Percentiles rank a stretch among this genome's conserved stretches.
Evolutionary conservation across 2,888 invertebrate genomes (phyloP).

Genomic region (Masnerella sp.): DNA sequence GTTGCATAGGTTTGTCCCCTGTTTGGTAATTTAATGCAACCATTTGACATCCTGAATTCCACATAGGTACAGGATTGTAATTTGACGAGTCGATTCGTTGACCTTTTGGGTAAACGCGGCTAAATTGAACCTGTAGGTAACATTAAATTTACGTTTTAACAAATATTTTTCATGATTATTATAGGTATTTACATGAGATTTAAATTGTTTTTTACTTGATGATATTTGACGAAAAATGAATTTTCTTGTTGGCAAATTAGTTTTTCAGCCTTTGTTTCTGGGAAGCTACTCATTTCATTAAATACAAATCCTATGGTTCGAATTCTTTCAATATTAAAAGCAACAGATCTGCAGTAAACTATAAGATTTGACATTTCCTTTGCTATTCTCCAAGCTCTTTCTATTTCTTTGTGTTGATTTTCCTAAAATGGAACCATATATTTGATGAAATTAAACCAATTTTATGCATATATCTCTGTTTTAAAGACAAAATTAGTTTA

Average conservation of each 20-base stretch:
- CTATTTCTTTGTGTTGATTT: constrained; percentile 89
- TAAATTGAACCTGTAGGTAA: constrained; percentile 84
- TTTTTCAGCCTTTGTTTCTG: constrained; percentile 96
- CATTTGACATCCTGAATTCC: constrained; percentile 98
- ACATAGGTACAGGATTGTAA: constrained; percentile 95
- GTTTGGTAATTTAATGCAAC: constrained; percentile 99
- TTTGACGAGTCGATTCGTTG: constrained; percentile 98
- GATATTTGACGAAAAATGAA: constrained; percentile 87
- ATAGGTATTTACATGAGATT: no score
- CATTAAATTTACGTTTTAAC: background rate
- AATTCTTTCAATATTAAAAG: constrained; percentile 87
- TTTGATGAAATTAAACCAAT: no score
- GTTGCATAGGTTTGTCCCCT: constrained; percentile 95
- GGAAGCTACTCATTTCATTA: constrained; percentile 98
- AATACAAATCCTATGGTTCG: constrained; percentile 86
- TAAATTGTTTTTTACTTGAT: constrained; percentile 81
- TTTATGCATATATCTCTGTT: no score
- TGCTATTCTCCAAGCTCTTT: constrained; percentile 93
- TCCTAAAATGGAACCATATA: constrained; percentile 80
- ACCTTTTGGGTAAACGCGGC: constrained; percentile 96
- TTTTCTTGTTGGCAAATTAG: constrained; percentile 89
- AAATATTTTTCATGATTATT: background rate
- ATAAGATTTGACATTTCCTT: constrained; percentile 98
- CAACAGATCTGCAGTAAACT: constrained; percentile 94
- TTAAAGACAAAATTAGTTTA: no score